Evolutionary conservation across 2,888 invertebrate species (phyloP), one percentile per base, ranked within the genome.

Genomic region (Torymus tubicola): DNA sequence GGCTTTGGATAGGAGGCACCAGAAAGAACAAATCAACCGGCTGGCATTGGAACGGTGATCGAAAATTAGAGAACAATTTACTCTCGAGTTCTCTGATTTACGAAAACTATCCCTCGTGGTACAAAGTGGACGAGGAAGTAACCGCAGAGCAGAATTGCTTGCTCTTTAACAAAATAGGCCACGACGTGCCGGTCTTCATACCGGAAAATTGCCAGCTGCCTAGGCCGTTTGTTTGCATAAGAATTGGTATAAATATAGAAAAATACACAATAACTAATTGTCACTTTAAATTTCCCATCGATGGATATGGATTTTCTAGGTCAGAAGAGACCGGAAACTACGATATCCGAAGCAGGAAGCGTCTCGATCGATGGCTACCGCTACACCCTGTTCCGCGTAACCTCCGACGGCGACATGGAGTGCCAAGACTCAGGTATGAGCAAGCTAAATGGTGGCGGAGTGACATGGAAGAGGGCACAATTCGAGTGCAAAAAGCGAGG

Each of bases 1-100:
- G 84, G 24, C 65, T 85, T 4, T 85, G 85, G 84, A 77, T 85
- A 60, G 85, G 85, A 18, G 85, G 84, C 13, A 76, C 65, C 55
- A 78, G 84, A 50, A 72, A 77, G 42, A 75, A 81, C 12, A 75
- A 64, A 2, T 24, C 10, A 21, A 14, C 21, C 3, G 71, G 76
- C 67, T 85, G 85, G 85, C 78, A 64, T 4, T 85, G 85, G 84
- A 82, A 80, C 42, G 65, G 64, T 58, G 50, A 50, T 13, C 52
- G 64, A 11, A 78, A 58, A 8, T 2, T 53, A 12, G 65, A 81
- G 21, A 60, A 80, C 61, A 13, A 24, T 0, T 53, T 64, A 14
- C 74, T 83, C n/a, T 31, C 72, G 14, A 50, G 75, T 4, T 72
- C 81, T 3, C 13, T 81, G 13, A 60, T 84, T 21, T 16, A 63